Base-by-base conservation (phyloP, 1,140 invertebrate genomes). In the Tetramorium simillimum region DNA sequence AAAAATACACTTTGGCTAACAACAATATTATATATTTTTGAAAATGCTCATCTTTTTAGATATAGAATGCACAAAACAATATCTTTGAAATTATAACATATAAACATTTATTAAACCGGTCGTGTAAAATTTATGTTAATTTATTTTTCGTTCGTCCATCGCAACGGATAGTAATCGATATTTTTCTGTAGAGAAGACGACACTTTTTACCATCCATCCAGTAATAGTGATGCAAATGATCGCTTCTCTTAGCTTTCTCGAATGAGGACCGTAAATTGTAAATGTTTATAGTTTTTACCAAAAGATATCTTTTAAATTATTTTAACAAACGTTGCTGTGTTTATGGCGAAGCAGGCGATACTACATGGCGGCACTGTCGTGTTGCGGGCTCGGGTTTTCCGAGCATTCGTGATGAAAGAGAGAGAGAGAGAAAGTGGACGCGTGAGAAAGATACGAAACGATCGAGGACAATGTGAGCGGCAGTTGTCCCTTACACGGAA, bases 361-460 rank as follows among this genome's bases (percentile, higher is more conserved):
- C 9, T 69, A 24, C 4, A 37, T 21, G 7, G 10, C 28, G 46
- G n/a, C 10, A 53, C 53, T 67, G 40, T 77, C 37, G 28, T 40
- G 24, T 21, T 9, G 56, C 16, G 16, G 40, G 10, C 40, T 43
- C 40, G 21, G 21, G 6, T 43, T 77, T 43, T 5, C 33, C n/a
- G 49, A 40, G 72, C 60, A 78, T 21, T 58, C 70, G 12, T 18
- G 80, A 21, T 12, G 69, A 75, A 88, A 86, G 78, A 37, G 67
- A 80, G 85, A 89, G 78, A 81, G 43, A 33, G 60, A 33, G 28
- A 90, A 89, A 87, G 85, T 89, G 85, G 70, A 76, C 76, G 51
- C 80, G 89, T 90, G 87, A 80, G 89, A 90, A 90, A 89, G 85
- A 43, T 88, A 90, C 87, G 89, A 89, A 85, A 89, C 46, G 73